A percentile compares a stretch with the other conserved stretches of the same genome.
Conservation (phyloP, 1,140 invertebrate species). For the Lithobius niger region DNA sequence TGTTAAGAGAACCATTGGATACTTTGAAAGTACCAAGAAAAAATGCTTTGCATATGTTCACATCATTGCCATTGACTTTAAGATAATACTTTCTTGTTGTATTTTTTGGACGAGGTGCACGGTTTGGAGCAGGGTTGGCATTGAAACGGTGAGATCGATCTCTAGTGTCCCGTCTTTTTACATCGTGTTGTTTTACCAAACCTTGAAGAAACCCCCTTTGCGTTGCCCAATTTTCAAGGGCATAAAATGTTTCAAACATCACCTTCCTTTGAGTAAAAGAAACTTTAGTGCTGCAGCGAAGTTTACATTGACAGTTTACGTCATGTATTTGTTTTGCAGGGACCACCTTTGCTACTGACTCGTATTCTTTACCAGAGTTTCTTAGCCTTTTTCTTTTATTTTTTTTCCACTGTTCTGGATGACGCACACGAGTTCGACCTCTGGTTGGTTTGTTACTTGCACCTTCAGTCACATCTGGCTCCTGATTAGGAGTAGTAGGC, state of each 20-base stretch:
- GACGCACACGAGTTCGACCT: background rate
- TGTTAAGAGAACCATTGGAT: background rate
- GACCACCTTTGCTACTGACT: background rate
- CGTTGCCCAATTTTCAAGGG: background rate
- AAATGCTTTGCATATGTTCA: background rate
- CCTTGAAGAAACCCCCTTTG: background rate
- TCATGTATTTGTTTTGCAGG: background rate
- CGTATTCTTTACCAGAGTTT: background rate
- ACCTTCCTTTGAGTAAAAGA: too few species aligned
- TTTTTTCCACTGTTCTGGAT: too few species aligned
- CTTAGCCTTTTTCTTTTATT: too few species aligned
- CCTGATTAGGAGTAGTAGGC: background rate
- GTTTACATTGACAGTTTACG: too few species aligned
- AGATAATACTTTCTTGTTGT: too few species aligned
- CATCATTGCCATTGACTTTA: too few species aligned
- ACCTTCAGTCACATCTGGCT: background rate
- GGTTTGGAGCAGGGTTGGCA: too few species aligned
- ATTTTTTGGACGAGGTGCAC: too few species aligned
- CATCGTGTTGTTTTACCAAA: background rate
- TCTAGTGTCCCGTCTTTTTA: background rate
- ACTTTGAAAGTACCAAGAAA: background rate
- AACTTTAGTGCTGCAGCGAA: too few species aligned
- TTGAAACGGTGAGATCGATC: background rate
- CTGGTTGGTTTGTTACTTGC: background rate
- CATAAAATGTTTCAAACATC: too few species aligned